phyloP scores from a whole-genome alignment of 1,140 invertebrate species.

The Philotrypesis tridentata region DNA sequence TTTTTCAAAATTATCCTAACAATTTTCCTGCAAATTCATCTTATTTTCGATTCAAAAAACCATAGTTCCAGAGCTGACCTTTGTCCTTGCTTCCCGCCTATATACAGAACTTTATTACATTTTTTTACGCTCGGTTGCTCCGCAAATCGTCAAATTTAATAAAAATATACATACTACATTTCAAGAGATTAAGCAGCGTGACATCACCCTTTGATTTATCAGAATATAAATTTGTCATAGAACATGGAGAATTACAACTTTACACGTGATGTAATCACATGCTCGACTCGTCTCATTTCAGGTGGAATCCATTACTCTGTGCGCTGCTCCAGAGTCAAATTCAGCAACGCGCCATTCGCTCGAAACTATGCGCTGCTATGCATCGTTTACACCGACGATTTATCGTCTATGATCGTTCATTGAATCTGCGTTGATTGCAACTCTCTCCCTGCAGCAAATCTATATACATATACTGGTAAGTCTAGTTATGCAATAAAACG shows the following conservation, averaged over 20 bases:
- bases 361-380: constrained; percentile 5
- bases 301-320: background rate
- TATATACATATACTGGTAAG: background rate
- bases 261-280: background rate
- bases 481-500: background rate
- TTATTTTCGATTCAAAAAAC: background rate
- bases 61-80: background rate
- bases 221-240: no score
- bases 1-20: background rate
- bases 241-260: background rate
- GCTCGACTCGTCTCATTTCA: constrained; percentile 3
- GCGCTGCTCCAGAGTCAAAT: background rate
- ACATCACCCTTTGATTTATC: no score
- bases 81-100: background rate
- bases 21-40: background rate
- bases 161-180: no score
- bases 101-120: background rate
- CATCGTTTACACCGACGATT: background rate
- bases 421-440: constrained; percentile 13
- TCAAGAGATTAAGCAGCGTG: no score
- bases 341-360: background rate
- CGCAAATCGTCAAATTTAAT: no score
- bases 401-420: background rate
- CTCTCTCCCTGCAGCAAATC: background rate
- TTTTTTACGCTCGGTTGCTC: background rate